Base-by-base conservation (phyloP, 2,797 vertebrate species). In the Sorex maritimensis region DNA sequence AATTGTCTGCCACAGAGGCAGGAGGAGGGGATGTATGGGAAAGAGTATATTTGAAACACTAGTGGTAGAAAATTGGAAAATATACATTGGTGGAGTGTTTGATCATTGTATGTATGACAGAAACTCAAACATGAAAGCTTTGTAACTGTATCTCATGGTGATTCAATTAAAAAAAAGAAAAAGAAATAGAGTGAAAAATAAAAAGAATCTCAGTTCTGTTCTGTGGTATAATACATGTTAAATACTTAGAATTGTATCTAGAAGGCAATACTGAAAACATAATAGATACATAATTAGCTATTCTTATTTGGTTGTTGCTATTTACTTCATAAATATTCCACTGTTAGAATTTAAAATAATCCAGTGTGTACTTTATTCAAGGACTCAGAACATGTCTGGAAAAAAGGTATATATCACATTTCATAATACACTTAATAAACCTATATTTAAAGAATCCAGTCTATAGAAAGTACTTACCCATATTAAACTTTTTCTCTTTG, bases 371-470 rank as follows among this genome's bases (percentile, higher is more conserved):
- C 34, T 94, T 89, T 87, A 26, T 87, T 87, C 58, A 81, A 8
- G 44, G n/a, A 2, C 13, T 71, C 44, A 67, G 14, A 19, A 58
- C 0, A 63, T 73, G 69, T 30, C 9, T 91, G 13, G 12, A 67
- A 95, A 92, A 82, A 81, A 84, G 71, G 17, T 13, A 15, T 82
- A 88, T 86, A 88, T 91, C 38, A 73, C 65, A 78, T 58, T 83
- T 73, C 69, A 67, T 78, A 85, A 67, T n/a, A 34, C 61, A 55
- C 34, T 0, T 30, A 81, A 28, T 4, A 88, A 90, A 72, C 79
- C 34, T 80, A 2, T 84, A 86, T 41, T 86, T 85, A 63, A 72
- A 83, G 5, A 91, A 23, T 93, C 14, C 46, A 85, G 11, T 21
- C 10, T 52, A 14, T 52, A 52, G 49, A 52, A 52, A 52, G 49